Evolutionary conservation across 1,140 invertebrate genomes (phyloP), one percentile per base, ranked within the genome.

Genomic region (Anastrepha obliqua): DNA sequence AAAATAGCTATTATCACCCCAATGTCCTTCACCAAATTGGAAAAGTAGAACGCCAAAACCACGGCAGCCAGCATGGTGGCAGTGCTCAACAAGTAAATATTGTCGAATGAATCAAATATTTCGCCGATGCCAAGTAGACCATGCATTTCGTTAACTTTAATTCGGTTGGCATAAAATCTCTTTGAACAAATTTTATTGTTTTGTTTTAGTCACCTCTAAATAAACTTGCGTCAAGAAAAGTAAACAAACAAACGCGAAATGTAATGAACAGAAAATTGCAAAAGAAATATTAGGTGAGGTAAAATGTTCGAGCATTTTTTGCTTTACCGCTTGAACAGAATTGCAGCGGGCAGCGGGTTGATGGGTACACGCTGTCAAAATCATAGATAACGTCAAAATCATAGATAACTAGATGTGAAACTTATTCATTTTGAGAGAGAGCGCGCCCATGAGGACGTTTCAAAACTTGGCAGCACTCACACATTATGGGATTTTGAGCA

Each of bases 1-100:
- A 86, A 6, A 11, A 55, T 67, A 88, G 58, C 42, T 4, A 47
- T 86, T 90, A 90, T 90, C 59, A 92, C 91, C 7, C 85, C 65
- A 64, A 90, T 91, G 85, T 91, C 90, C 90, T 91, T 92, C 87
- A 91, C 90, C 64, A 91, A 90, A 87, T 91, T 92, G 62, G 91
- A 89, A 88, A 90, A 92, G 64, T 92, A 92, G 2, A 92, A 87
- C 0, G 91, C 89, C 59, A 90, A 88, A 58, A 91, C 87, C 74
- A 92, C 91, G 60, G 91, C 91, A 7, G 92, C 51, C 8, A 92
- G 85, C 3, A 92, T 87, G 0, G 91, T 92, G 51, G 88, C 89
- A n/a, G 91, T 86, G 6, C 89, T 91, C 39, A 91, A 85, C 0
- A 90, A 85, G 87, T 90, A 92, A 85, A 89, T 70, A 87, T 89